Base-by-base conservation (phyloP, 2,888 invertebrate species). In the Aleiodes leptofemur region DNA sequence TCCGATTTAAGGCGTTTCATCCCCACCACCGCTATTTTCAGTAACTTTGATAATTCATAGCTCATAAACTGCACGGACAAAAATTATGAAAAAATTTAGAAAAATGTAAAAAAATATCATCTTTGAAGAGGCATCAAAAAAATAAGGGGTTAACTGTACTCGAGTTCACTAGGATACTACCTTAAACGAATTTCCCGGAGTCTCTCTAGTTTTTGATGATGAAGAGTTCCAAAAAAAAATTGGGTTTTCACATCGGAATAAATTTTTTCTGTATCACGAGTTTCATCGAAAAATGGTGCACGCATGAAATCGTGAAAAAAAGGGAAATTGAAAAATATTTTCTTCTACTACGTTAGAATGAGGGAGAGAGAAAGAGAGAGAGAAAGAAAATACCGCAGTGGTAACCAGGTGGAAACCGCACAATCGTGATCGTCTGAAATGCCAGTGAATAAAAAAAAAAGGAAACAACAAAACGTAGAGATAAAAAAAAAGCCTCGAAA, bases 321-420 rank as follows among this genome's bases (percentile, higher is more conserved):
- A 56, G 75, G 75, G 71, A 75, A 75, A 75, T 75, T 71, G 75
- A 75, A 75, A 71, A 71, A 72, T 66, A 56, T 75, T 75, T 72
- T 53, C 57, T 71, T 31, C 50, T 34, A 13, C n/a, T 23, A 43
- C 43, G 43, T 43, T 43, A 43, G 9, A 43, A 43, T 43, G 64
- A 64, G 16, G 23, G n/a, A 56, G 29, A 9, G 64, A 16, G 48
- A 48, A 43, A 61, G 48, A 56, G n/a, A 56, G 29, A 9, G 64
- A 16, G 48, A 48, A 48, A 61, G 48, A 38, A 34, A 13, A 61
- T 14, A 56, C 61, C 13, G 61, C 7, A 43, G 48, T 23, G 43
- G 43, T 64, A 64, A 48, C 14, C 59, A 43, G 43, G 43, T 43
- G 43, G 43, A 43, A 43, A 43, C 43, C 43, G 48, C 48, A 13